Evolutionary conservation across 2,888 invertebrate genomes (phyloP).

Genomic region (Andrena minutula): DNA sequence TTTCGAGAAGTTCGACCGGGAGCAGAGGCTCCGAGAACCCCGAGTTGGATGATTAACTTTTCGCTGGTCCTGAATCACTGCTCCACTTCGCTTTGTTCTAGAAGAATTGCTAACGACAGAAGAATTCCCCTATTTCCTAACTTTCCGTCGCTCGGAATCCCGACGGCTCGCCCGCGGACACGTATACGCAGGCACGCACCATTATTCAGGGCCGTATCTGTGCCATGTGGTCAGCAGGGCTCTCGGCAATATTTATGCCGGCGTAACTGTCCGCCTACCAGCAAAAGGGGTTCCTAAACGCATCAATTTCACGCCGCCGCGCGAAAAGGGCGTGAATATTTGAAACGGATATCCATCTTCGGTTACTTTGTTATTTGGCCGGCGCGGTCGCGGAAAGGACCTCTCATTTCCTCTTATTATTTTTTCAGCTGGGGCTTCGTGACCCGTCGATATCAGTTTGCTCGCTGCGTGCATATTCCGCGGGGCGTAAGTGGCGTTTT

Average conservation of each 20-base stretch:
- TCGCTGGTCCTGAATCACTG: neutral
- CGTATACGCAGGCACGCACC: slow-evolving; percentile 49
- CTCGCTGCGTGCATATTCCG: too few relatives aligned
- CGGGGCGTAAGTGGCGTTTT: too few relatives aligned
- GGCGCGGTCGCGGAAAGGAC: slow-evolving; percentile 65
- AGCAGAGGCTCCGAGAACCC: too few relatives aligned
- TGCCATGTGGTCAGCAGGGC: slow-evolving; percentile 80
- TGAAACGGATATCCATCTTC: slow-evolving; percentile 85
- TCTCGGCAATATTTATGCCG: slow-evolving; percentile 82
- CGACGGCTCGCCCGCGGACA: slow-evolving; percentile 61
- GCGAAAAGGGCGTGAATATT: slow-evolving; percentile 84
- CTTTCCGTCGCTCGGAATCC: slow-evolving; percentile 36
- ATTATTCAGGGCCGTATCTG: slow-evolving; percentile 73
- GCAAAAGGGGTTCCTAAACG: slow-evolving; percentile 83
- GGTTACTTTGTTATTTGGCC: slow-evolving; percentile 79
- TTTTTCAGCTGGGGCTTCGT: slow-evolving; percentile 22
- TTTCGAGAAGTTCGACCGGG: too few relatives aligned
- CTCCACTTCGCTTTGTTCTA: too few relatives aligned
- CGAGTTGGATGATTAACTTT: neutral
- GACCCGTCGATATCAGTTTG: slow-evolving; percentile 26
- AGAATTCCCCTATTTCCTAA: slow-evolving; percentile 3
- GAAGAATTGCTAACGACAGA: too few relatives aligned
- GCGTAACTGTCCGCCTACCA: slow-evolving; percentile 84
- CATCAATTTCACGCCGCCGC: slow-evolving; percentile 83
- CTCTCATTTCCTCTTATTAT: slow-evolving; percentile 49